Conservation (phyloP, 2,888 invertebrate genomes). For the Pyrochroa serraticornis region DNA sequence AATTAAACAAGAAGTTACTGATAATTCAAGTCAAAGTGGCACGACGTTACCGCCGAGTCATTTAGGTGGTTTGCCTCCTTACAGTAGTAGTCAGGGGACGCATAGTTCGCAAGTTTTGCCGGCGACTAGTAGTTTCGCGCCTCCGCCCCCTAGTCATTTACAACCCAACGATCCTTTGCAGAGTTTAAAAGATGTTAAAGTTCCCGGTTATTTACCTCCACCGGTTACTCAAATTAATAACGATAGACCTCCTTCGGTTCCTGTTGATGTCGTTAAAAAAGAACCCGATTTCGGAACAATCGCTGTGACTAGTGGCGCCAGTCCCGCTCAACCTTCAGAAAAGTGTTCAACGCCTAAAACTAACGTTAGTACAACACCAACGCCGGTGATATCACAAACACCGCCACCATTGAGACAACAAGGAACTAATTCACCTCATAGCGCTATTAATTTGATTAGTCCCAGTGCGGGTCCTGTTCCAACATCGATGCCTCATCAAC, state of each 20-base stretch:
- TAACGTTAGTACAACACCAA: slow-evolving; percentile 47
- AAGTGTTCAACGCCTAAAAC: slow-evolving; percentile 52
- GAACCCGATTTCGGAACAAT: slow-evolving; percentile 67
- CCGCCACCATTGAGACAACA: slow-evolving; percentile 60
- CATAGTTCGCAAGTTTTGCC: slow-evolving; percentile 31
- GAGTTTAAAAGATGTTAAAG: slow-evolving; percentile 80
- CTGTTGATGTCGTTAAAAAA: slow-evolving; percentile 76
- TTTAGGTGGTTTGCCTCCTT: no score
- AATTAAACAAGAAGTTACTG: slow-evolving; percentile 71
- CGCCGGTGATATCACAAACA: slow-evolving; percentile 47
- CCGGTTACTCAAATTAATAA: slow-evolving; percentile 38
- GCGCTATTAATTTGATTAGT: slow-evolving; percentile 68
- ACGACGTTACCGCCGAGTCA: slow-evolving; percentile 21
- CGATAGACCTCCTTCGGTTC: slow-evolving; percentile 63
- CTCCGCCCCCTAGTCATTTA: slow-evolving; percentile 40
- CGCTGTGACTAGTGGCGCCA: slow-evolving; percentile 49
- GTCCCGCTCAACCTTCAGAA: slow-evolving; percentile 48
- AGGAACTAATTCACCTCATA: slow-evolving; percentile 59
- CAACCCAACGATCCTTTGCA: slow-evolving; percentile 69
- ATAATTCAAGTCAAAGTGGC: slow-evolving; percentile 48
- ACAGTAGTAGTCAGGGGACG: neutral
- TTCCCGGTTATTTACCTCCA: slow-evolving; percentile 48
- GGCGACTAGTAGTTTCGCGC: slow-evolving; percentile 32
- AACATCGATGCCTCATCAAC: slow-evolving; percentile 65
- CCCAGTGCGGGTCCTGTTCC: slow-evolving; percentile 62